Evolutionary conservation across 2,113 vertebrate genomes (phyloP), one percentile per base, ranked within the genome.

Genomic region (Hemicordylus capensis): DNA sequence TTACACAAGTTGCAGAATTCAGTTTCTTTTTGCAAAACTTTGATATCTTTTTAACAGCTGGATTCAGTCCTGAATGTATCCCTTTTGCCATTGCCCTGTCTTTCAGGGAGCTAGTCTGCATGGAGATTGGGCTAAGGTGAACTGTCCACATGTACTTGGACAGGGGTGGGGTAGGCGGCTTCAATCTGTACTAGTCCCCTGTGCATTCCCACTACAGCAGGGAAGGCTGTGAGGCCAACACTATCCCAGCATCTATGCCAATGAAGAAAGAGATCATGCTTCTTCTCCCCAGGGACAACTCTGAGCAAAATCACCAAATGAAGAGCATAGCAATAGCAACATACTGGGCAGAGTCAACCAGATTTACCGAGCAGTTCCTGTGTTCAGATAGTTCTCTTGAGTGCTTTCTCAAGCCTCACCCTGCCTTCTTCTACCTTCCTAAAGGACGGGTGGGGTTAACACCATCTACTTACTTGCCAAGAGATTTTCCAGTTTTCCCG

Each of bases 401-500:
- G 24, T 15, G 3, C 26, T 58, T 42, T 34, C 6, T 10, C 46
- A 19, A 77, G 42, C 22, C 39, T 20, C 59, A 8, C 8, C 42
- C 17, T 20, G n/a, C 26, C 1, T 34, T 39, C 14, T 4, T 5
- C 51, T 19, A 11, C 54, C 54, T 8, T 37, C 26, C 24, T 24
- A 9, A 34, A 5, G 24, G 22, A 37, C 6, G 28, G 46, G 15
- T 11, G 28, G 39, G 1, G 12, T 3, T 51, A n/a, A 56, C 12
- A 8, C 54, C 42, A 42, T 9, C 26, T 51, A 6, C 79, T 75
- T 82, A 91, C 87, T 81, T 85, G 85, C 80, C 34, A 56, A 72
- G 80, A 17, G 85, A 59, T 87, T 67, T 19, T 31, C 61, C 90
- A 24, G 86, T 85, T 87, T 28, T 44, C 85, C 73, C 26, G 26